These are phyloP conservation scores for Rhopalosiphum padi DNA, from an alignment of 1,140 invertebrate genomes.

Conservation along the genomic window DNA sequence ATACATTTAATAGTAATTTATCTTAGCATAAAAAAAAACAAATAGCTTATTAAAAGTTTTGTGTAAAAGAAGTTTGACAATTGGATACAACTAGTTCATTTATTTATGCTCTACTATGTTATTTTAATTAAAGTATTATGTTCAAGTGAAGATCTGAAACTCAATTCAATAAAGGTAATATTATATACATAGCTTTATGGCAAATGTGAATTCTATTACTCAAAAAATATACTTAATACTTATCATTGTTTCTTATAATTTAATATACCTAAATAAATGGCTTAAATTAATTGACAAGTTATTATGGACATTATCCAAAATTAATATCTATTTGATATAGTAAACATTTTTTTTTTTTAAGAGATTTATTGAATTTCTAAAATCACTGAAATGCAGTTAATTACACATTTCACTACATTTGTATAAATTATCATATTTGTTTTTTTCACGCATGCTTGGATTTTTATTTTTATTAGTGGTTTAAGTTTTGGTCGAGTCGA, in stretches of 20 bases:
- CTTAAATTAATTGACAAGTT: background rate
- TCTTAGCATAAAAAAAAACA: background rate
- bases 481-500: constrained; percentile 85
- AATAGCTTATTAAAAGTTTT: background rate
- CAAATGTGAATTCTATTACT: background rate
- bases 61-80: background rate
- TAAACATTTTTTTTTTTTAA: too few species aligned
- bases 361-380: too few species aligned
- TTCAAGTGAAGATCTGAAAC: background rate
- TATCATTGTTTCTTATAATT: background rate
- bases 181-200: background rate
- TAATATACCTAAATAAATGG: background rate
- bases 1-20: background rate
- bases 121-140: background rate
- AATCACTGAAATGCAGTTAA: background rate
- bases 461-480: constrained; percentile 65
- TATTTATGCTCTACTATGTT: background rate
- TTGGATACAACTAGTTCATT: background rate
- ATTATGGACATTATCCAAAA: background rate
- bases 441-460: background rate
- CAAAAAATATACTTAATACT: background rate
- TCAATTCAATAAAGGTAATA: background rate
- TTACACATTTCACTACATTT: background rate
- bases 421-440: background rate
- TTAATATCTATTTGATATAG: background rate